Conservation (phyloP, 2,113 vertebrate genomes). For the Eublepharis macularius region DNA sequence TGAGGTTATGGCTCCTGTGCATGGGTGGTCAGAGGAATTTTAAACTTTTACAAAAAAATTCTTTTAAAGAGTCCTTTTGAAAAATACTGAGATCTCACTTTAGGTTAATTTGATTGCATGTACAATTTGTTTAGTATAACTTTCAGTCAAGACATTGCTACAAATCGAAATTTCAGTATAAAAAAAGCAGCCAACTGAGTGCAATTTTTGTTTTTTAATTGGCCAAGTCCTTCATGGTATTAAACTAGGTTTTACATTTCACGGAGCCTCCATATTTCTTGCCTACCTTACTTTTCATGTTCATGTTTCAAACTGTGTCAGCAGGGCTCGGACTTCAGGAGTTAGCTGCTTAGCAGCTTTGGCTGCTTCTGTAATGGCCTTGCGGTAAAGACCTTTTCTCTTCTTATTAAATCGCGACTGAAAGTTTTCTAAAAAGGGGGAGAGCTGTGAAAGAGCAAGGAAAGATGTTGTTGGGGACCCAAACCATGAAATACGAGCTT, state of each 20-base stretch:
- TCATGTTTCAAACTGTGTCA: conserved; percentile 98
- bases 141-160: conserved; percentile 61
- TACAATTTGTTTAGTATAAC: conserved; percentile 60
- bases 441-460: conserved; percentile 91
- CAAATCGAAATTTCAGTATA: conserved; percentile 49
- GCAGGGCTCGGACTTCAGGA: conserved; percentile 94
- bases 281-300: conserved; percentile 80
- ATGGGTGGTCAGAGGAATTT: conserved; percentile 66
- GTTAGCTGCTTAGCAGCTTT: conserved; percentile 97
- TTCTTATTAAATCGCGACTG: conserved; percentile 97
- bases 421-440: conserved; percentile 98
- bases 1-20: conserved; percentile 80
- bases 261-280: conserved; percentile 68
- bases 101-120: conserved; percentile 63
- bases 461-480: conserved; percentile 98
- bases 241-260: conserved; percentile 64
- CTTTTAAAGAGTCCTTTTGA: conserved; percentile 36
- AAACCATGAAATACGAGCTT: conserved; percentile 96
- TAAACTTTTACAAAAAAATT: conserved; percentile 52
- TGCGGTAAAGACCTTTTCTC: conserved; percentile 97
- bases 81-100: conserved; percentile 70
- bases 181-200: conserved; percentile 70
- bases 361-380: conserved; percentile 96
- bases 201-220: conserved; percentile 51
- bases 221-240: conserved; percentile 57